Evolutionary conservation across 2,113 vertebrate species (phyloP), one percentile per base, ranked within the genome.

Genomic region (Odontesthes bonariensis): DNA sequence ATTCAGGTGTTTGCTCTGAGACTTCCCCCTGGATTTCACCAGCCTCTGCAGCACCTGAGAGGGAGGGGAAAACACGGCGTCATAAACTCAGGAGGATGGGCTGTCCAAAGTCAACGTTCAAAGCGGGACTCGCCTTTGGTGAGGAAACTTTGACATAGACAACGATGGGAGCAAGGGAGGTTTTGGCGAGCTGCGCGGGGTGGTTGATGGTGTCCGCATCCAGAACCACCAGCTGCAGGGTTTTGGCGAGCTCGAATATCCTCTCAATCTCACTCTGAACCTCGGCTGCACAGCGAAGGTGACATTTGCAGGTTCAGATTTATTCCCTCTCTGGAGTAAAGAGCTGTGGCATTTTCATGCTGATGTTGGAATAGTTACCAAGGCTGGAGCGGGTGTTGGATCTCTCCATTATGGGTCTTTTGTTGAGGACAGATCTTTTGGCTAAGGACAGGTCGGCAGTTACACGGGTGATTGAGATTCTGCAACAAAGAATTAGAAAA

Each of bases 141-240:
- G 97, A 99, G 65, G 97, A 96, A n/a, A 98, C 97, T 84, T 99
- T 99, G 64, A 98, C 97, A 2, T 98, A 99, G 79, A 99, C 96
- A 0, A 98, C 93, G 90, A 99, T 98, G 87, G 97, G 97, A 0
- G 97, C 97, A 67, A 99, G 90, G 0, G 97, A 99, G 74, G 97
- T 99, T 94, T 99, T 99, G 92, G 96, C 94, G 44, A 99, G 95
- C 89, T 99, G 97, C 12, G 97, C 93, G 0, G 97, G 97, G 87
- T 98, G 97, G 92, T 98, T 98, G 93, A 98, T 98, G 81, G 97
- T 99, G 90, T 99, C 97, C 0, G 97, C 97, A 0, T 99, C 97
- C 92, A 99, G 86, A 61, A 97, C 94, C 33, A 99, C 97, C 65
- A 99, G 90, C 94, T 98, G 97, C 86, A 98, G 92, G 40, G 97